Evolutionary conservation across 2,113 vertebrate species (phyloP).

Genomic region (Sceloporus tristichus): DNA sequence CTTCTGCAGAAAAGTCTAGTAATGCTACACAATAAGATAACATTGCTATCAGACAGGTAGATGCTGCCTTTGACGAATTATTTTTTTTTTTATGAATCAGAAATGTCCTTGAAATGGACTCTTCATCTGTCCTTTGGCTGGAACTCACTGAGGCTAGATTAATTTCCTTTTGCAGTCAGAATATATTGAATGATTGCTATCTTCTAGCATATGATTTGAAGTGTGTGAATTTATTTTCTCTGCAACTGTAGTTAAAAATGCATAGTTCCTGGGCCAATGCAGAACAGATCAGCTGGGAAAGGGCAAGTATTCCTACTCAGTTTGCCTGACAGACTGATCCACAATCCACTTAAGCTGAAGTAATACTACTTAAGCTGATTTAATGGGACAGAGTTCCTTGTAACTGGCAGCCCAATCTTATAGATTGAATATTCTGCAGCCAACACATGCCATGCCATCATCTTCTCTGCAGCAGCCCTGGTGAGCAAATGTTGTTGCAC

Average conservation of each 20-base stretch:
- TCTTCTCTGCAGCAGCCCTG: not conserved
- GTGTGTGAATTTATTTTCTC: not conserved
- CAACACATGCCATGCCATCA: not conserved
- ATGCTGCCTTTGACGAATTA: not conserved
- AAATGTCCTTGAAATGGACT: not conserved
- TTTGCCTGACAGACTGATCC: not conserved
- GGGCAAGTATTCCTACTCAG: not conserved
- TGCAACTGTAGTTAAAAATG: fast-evolving
- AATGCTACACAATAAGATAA: not conserved
- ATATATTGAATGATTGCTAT: slow-evolving; percentile 22
- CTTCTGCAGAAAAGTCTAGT: not conserved
- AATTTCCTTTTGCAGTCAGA: slow-evolving; percentile 23
- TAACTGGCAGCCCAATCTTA: slow-evolving; percentile 14
- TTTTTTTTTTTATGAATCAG: not conserved
- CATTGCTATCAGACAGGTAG: not conserved
- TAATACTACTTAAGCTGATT: not conserved
- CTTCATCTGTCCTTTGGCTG: not conserved
- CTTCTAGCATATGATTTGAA: not conserved
- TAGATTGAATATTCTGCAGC: not conserved
- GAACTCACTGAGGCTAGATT: not conserved
- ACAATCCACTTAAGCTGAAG: not conserved
- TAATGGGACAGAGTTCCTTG: not conserved
- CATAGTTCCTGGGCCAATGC: fast-evolving
- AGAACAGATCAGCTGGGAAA: fast-evolving
- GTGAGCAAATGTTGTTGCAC: not conserved